phyloP scores from a whole-genome alignment of 2,888 invertebrate species.

The Drosophila phalerata region DNA sequence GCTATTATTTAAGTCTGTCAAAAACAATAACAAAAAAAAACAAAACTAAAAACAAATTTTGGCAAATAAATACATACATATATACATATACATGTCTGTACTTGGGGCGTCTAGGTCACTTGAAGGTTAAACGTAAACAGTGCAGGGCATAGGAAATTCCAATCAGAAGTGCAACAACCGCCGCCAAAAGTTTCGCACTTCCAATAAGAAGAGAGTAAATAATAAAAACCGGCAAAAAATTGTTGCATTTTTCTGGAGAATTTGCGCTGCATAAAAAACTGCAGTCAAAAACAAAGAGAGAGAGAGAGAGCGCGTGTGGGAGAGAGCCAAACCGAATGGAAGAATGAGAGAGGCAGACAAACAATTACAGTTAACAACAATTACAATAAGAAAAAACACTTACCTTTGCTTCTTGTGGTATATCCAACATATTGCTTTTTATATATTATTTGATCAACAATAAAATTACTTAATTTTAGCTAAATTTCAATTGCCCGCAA shows the following conservation, averaged over 20 bases:
- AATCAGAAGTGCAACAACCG: slow-evolving; percentile 55
- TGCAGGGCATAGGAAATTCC: slow-evolving; percentile 55
- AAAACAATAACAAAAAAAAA: slow-evolving; percentile 12
- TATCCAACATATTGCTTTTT: slow-evolving; percentile 81
- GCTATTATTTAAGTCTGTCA: background rate
- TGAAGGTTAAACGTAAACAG: slow-evolving; percentile 71
- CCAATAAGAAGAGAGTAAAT: slow-evolving; percentile 24
- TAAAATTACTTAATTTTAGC: slow-evolving; percentile 7
- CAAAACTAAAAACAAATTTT: slow-evolving; percentile 22
- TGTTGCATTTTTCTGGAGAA: slow-evolving; percentile 62
- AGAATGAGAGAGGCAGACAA: slow-evolving; percentile 2
- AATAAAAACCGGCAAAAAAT: slow-evolving; percentile 52
- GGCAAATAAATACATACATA: slow-evolving; percentile 16
- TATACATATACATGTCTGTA: slow-evolving; percentile 38
- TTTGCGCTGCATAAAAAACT: slow-evolving; percentile 33
- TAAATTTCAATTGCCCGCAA: slow-evolving; percentile 7
- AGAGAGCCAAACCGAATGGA: background rate
- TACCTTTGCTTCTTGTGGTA: slow-evolving; percentile 84
- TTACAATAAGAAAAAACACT: slow-evolving; percentile 42
- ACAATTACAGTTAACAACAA: background rate
- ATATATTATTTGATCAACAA: slow-evolving; percentile 12
- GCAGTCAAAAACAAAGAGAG: slow-evolving; percentile 22
- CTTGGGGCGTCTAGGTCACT: slow-evolving; percentile 71
- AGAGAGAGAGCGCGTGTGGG: background rate
- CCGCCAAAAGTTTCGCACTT: slow-evolving; percentile 8